Evolutionary conservation across 2,888 invertebrate species (phyloP), one percentile per base, ranked within the genome.

Genomic region (Empis livida): DNA sequence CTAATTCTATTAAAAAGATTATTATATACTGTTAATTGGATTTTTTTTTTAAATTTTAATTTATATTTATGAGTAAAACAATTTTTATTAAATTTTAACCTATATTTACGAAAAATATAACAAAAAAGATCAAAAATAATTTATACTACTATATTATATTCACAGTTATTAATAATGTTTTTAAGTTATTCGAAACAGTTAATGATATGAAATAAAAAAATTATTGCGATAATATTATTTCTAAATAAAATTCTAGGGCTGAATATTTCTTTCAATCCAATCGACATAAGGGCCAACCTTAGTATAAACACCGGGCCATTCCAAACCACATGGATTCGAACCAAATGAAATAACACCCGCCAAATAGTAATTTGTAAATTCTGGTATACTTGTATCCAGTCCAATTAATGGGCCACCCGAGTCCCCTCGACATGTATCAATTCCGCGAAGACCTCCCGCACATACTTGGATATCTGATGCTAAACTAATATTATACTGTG

Each of bases 291-390:
- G 67, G 2, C 67, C 60, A 14, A 79, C 75, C 53, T 70, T 71
- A 0, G 79, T 79, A 55, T 80, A 82, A 23, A 82, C 77, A 1
- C 78, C 80, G 0, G 81, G 80, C 65, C 65, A 79, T 32, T 64
- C 63, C 58, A 72, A 68, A 1, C 79, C 80, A 53, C 80, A 81
- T 0, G 74, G 74, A 0, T 74, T 71, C 2, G 78, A 79, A 5
- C 81, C 81, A 55, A 76, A 80, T 0, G 80, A 80, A 0, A 81
- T 80, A 13, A 82, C 64, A 1, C 81, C 82, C 8, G 73, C 67
- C 1, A 71, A 63, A 42, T 69, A 72, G 71, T 73, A 77, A 2
- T 42, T 31, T 43, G 65, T 57, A 16, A 56, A 57, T n/a, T 61
- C 56, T 9, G 54, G 51, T 16, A 56, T 57, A n/a, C 61, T 56